Base-by-base conservation (phyloP, 2,113 vertebrate genomes). In the Cercopithecus mona region DNA sequence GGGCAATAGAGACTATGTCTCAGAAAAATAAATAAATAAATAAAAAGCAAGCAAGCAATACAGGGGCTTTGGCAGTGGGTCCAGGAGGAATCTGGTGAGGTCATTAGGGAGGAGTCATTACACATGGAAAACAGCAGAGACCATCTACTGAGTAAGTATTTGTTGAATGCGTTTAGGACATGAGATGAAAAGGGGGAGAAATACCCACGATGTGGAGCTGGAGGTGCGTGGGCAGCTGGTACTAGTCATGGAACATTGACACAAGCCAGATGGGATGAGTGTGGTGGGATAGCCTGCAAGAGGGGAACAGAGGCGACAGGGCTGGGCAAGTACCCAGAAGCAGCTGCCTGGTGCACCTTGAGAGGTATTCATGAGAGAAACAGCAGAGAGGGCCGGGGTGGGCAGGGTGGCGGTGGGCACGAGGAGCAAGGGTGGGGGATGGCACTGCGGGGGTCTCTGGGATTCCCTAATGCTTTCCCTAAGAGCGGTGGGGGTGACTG, bases 261-360 rank as follows among this genome's bases (percentile, higher is more conserved):
- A 20, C 0, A 8, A 48, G 38, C 11, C n/a, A 30, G 45, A 55
- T 5, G 18, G 8, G 6, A 3, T 22, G 11, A 18, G 8, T 8
- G 14, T 27, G 80, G 32, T 1, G 48, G 13, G 61, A n/a, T 64
- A 52, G 30, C 61, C 27, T 61, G 59, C 38, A 59, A 20, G 14
- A 43, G 66, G 4, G 22, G 3, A 23, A 8, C 30, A 23, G 20
- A 48, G 35, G 16, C 7, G 55, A 30, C 4, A 1, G 10, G 8
- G 35, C 43, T 38, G n/a, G 52, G 1, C 1, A 4, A 52, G 10
- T 45, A 2, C 52, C 40, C 5, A 27, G 80, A 66, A 11, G n/a
- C 30, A n/a, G 22, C 48, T 32, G 25, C 27, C 27, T 64, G 61
- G 27, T 64, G 27, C 61, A 64, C 61, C 27, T 64, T 64, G 61